Conservation (phyloP, 2,113 vertebrate genomes). For the Amphilophus citrinellus region DNA sequence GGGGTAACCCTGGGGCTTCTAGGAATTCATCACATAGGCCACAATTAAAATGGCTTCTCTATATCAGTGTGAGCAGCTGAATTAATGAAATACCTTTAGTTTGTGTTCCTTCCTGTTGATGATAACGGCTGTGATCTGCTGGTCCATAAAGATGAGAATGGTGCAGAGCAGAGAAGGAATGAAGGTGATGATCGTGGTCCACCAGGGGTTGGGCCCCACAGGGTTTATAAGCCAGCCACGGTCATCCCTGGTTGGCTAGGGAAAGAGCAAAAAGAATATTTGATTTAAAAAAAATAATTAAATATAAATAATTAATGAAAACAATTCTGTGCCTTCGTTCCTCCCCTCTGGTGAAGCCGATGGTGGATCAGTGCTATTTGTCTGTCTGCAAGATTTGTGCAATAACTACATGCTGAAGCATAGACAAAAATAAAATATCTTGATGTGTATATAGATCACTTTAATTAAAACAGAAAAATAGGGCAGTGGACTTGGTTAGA, state of each 20-base stretch:
- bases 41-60: not conserved
- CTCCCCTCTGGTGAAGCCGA: not conserved
- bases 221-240: slow-evolving; percentile 96
- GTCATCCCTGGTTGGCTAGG: slow-evolving; percentile 96
- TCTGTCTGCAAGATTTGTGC: not conserved
- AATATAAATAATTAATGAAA: too few species aligned
- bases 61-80: not conserved
- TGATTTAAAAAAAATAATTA: not conserved
- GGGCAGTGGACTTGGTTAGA: too few species aligned
- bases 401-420: not conserved
- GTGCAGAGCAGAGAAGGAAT: slow-evolving; percentile 97
- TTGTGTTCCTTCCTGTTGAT: slow-evolving; percentile 99
- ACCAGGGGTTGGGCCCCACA: slow-evolving; percentile 98
- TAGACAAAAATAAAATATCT: too few species aligned
- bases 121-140: slow-evolving; percentile 99
- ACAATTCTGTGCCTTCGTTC: not conserved
- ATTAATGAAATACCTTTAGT: slow-evolving; percentile 87
- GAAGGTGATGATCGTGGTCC: slow-evolving; percentile 91
- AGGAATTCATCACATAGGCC: not conserved
- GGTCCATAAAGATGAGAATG: slow-evolving; percentile 99
- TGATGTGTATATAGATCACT: too few species aligned
- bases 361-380: not conserved
- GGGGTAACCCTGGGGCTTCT: not conserved
- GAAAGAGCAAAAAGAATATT: not conserved
- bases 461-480: too few species aligned